phyloP scores from a whole-genome alignment of 1,140 invertebrate genomes.

The Scaptomyza graminum region DNA sequence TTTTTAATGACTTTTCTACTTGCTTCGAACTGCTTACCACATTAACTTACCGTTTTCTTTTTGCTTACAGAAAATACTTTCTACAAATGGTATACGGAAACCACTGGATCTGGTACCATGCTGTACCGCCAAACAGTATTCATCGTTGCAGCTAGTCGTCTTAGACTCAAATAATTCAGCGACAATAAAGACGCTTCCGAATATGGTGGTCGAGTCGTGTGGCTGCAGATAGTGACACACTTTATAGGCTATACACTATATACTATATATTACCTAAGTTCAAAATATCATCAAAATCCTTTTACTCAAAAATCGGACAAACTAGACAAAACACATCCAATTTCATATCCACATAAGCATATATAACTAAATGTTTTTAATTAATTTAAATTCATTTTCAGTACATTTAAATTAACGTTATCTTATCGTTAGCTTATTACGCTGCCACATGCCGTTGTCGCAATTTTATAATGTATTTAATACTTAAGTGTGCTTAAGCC shows the following conservation, averaged over 20 bases:
- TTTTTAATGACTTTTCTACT: too few relatives aligned
- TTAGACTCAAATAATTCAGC: conserved; percentile 90
- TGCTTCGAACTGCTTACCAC: too few relatives aligned
- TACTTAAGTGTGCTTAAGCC: conserved; percentile 64
- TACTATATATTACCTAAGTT: conserved; percentile 22
- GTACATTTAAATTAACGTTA: conserved; percentile 55
- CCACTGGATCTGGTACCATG: conserved; percentile 88
- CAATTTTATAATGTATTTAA: conserved; percentile 18
- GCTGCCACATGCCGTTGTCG: conserved; percentile 70
- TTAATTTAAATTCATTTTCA: conserved; percentile 67
- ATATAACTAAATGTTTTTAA: conserved; percentile 33
- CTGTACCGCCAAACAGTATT: conserved; percentile 90
- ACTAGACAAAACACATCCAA: conserved; percentile 51
- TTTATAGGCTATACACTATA: conserved; percentile 10
- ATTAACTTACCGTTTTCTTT: conserved; percentile 50
- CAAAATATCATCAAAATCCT: conserved; percentile 18
- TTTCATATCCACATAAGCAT: conserved; percentile 15
- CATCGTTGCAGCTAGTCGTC: conserved; percentile 89
- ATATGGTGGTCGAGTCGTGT: conserved; percentile 93
- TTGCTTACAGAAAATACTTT: conserved; percentile 86
- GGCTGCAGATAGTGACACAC: conserved; percentile 88
- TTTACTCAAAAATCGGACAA: conserved; percentile 48
- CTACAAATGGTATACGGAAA: conserved; percentile 81
- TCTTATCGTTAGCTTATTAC: conserved; percentile 33
- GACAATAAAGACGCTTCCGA: conserved; percentile 90